phyloP scores from a whole-genome alignment of 2,797 vertebrate genomes.

The Artibeus lituratus region DNA sequence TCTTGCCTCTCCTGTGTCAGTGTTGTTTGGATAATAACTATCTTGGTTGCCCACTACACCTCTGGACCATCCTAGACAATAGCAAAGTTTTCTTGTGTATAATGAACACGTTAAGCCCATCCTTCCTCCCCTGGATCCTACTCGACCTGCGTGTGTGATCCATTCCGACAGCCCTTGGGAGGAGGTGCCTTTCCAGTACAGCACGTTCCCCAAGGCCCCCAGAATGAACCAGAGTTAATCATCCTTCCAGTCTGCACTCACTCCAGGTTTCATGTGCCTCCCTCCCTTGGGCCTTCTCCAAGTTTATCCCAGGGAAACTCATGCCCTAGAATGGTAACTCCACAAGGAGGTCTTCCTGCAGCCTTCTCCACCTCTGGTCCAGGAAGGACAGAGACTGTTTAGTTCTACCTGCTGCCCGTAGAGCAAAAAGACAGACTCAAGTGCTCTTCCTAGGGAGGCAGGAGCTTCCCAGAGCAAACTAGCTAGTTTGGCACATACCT shows the following conservation, averaged over 20 bases:
- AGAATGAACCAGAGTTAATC: background rate
- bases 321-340: background rate
- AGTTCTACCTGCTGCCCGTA: background rate
- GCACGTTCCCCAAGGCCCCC: background rate
- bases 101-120: background rate
- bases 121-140: background rate
- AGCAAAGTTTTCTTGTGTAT: background rate
- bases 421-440: background rate
- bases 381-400: background rate
- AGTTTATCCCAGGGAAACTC: background rate
- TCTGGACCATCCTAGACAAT: background rate
- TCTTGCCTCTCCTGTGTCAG: background rate
- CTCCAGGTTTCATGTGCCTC: background rate
- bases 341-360: background rate
- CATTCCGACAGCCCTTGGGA: background rate
- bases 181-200: background rate
- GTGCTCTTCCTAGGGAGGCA: background rate
- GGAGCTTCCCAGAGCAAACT: background rate
- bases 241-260: background rate
- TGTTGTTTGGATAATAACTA: background rate
- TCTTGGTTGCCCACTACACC: background rate
- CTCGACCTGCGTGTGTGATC: background rate
- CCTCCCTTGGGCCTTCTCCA: background rate
- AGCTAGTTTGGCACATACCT: background rate
- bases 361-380: background rate